These are phyloP conservation scores for Luperina nickerlii DNA, from an alignment of 2,888 invertebrate genomes.

Conservation along the genomic window DNA sequence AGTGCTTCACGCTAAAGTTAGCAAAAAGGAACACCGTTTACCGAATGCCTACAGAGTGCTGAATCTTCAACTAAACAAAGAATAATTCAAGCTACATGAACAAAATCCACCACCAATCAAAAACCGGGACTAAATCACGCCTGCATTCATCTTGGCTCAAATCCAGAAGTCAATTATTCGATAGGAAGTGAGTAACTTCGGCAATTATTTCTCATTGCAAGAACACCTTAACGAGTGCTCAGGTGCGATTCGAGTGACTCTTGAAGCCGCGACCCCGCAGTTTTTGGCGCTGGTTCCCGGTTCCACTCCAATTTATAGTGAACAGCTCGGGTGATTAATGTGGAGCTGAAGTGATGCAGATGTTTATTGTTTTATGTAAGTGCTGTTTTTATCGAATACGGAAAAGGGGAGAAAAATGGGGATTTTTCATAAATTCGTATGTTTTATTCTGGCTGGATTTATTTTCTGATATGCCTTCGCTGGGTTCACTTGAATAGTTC, in stretches of 20 bases:
- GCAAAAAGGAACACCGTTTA: not conserved
- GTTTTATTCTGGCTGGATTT: not conserved
- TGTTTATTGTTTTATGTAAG: constrained; percentile 58
- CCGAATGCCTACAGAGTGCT: not conserved
- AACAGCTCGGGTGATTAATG: constrained; percentile 75
- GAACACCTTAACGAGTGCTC: constrained; percentile 84
- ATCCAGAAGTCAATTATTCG: constrained; percentile 87
- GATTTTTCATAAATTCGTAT: not conserved
- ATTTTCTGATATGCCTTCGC: not conserved
- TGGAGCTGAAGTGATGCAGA: constrained; percentile 45
- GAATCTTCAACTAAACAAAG: constrained; percentile 6
- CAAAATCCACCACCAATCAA: constrained; percentile 51
- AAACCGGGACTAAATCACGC: constrained; percentile 46
- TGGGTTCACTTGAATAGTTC: not conserved
- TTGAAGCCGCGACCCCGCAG: constrained; percentile 76
- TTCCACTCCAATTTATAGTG: constrained; percentile 79
- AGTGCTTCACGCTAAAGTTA: not conserved
- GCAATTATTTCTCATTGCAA: constrained; percentile 86
- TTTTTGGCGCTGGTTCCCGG: constrained; percentile 79
- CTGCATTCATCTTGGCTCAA: constrained; percentile 76
- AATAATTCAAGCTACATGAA: constrained; percentile 25
- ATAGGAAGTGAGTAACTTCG: constrained; percentile 78
- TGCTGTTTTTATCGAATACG: constrained; percentile 16
- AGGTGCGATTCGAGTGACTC: constrained; percentile 81
- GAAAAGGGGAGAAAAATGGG: not conserved